Evolutionary conservation across 2,888 invertebrate genomes (phyloP), one percentile per base, ranked within the genome.

Genomic region (Dorcus parallelipipedus): DNA sequence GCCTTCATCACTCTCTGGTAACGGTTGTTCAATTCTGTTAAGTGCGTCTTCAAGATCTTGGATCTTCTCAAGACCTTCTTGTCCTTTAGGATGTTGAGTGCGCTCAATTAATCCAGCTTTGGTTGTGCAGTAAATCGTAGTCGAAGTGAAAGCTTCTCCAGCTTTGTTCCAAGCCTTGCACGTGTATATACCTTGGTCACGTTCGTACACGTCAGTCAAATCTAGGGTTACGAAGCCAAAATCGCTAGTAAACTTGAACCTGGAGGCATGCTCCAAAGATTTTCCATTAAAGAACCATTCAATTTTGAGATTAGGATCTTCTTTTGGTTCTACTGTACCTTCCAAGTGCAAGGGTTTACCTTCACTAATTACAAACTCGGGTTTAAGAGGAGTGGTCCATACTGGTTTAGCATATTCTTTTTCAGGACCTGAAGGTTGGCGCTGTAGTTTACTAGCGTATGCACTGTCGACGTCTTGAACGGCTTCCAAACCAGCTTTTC

Each of bases 191-290:
- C 97, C 96, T 76, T 94, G 94, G 76, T 97, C 97, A 69, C 95
- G 86, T 73, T 93, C 93, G 73, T 95, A 94, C 0, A 93, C 91
- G 74, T 96, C 95, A 20, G 88, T 90, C 52, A 98, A 82, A 76
- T 97, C 97, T 67, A 99, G 82, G 3, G 95, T 94, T 4, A 97
- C 97, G 75, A 95, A 97, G 53, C 98, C 98, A 76, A 97, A 97
- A 73, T 99, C 98, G 73, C 90, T 92, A 1, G 92, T 93, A 74
- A 95, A 88, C 76, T 95, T 95, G 77, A 95, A 96, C 64, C 96
- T 84, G 2, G 95, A 90, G 59, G 91, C 94, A 74, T 93, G 91
- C 67, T 91, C 91, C 49, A 95, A 78, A 38, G 89, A 83, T 79
- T 94, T 93, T 50, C 95, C 94, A 74, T 95, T 95, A 74, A 95